These are phyloP conservation scores for Neocrepidodera transversa DNA, from an alignment of 2,888 invertebrate genomes.

Conservation along the genomic window DNA sequence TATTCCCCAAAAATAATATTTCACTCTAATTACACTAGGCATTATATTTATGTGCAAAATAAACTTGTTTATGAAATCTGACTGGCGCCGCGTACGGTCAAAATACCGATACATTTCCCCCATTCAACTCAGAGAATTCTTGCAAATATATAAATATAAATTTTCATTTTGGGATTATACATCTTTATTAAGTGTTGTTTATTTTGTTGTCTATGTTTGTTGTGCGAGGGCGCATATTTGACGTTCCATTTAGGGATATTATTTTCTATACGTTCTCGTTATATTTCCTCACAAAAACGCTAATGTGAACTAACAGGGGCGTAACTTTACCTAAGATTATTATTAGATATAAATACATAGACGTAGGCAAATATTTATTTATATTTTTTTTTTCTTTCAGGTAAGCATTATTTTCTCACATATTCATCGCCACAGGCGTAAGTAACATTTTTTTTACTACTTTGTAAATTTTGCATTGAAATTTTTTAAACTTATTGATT, in stretches of 20 bases:
- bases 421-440: too few relatives aligned
- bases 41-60: slow-evolving; percentile 59
- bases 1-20: slow-evolving; percentile 61
- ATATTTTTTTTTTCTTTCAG: too few relatives aligned
- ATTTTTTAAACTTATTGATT: too few relatives aligned
- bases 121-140: slow-evolving; percentile 37
- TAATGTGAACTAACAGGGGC: too few relatives aligned
- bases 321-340: too few relatives aligned
- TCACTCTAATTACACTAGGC: slow-evolving; percentile 58
- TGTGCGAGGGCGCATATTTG: slow-evolving; percentile 6
- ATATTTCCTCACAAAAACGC: too few relatives aligned
- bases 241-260: slow-evolving; percentile 13
- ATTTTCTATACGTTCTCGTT: not conserved
- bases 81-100: slow-evolving; percentile 58
- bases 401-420: too few relatives aligned
- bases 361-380: too few relatives aligned
- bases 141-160: slow-evolving; percentile 41
- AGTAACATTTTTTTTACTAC: too few relatives aligned
- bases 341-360: too few relatives aligned
- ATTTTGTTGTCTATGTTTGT: slow-evolving; percentile 6
- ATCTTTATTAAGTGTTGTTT: slow-evolving; percentile 37
- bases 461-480: too few relatives aligned
- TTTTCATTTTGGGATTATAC: slow-evolving; percentile 39
- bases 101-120: slow-evolving; percentile 58
- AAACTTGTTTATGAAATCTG: slow-evolving; percentile 61